phyloP scores from a whole-genome alignment of 2,888 invertebrate genomes.

The Cataglyphis livida region DNA sequence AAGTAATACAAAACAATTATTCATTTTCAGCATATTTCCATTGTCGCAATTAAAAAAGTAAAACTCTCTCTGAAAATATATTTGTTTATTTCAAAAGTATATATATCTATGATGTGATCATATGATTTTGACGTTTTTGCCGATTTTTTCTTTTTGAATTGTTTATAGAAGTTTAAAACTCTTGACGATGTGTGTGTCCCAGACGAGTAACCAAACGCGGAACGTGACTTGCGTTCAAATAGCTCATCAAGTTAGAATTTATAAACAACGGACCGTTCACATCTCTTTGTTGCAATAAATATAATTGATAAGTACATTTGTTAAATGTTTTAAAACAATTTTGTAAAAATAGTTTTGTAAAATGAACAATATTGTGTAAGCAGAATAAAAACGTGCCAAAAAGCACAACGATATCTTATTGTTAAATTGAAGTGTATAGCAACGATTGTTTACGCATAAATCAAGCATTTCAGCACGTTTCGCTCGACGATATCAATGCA shows the following conservation, averaged over 20 bases:
- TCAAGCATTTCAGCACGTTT: slow-evolving; percentile 5
- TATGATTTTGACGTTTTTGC: background rate
- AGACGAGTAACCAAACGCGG: slow-evolving; percentile 70
- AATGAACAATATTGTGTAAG: background rate
- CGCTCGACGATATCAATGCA: background rate
- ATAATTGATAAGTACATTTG: slow-evolving; percentile 8
- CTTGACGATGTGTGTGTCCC: slow-evolving; percentile 66
- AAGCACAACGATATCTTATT: background rate
- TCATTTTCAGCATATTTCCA: background rate
- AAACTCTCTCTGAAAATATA: background rate
- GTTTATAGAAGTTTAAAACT: slow-evolving; percentile 46
- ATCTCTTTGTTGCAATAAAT: slow-evolving; percentile 20
- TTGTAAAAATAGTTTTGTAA: slow-evolving; percentile 19
- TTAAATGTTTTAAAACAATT: slow-evolving; percentile 2
- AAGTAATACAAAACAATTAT: background rate
- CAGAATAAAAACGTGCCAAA: background rate
- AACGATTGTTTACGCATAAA: background rate
- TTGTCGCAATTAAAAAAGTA: background rate
- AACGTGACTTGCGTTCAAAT: slow-evolving; percentile 75
- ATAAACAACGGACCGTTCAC: slow-evolving; percentile 6
- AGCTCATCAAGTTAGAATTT: slow-evolving; percentile 72
- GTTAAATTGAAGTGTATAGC: background rate
- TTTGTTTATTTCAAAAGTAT: background rate
- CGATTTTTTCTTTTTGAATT: background rate
- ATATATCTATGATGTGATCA: background rate